Base-by-base conservation (phyloP, 2,797 vertebrate species). In the Mareca strepera region DNA sequence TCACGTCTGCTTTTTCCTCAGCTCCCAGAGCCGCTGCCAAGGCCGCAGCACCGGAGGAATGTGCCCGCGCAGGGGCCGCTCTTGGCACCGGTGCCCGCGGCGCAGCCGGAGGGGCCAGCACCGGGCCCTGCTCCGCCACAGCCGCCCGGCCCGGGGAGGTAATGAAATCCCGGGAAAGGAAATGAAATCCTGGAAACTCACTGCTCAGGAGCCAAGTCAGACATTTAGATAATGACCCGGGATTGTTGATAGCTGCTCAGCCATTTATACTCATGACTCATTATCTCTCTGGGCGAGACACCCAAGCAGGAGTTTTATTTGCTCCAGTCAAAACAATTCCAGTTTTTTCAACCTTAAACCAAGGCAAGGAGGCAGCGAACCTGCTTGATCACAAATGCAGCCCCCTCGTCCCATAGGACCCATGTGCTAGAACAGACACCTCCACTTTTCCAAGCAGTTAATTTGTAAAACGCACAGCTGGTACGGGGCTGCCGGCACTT, bases 191-290 rank as follows among this genome's bases (percentile, higher is more conserved):
- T 94, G 87, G 79, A 84, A 94, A 73, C 83, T 83, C 58, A 2
- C 73, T 37, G 82, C 83, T 90, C 64, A 53, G 80, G 44, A 96
- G 91, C 93, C 96, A 95, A 94, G 88, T 67, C 83, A 94, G 96
- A 92, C 78, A 92, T 70, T 78, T 93, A 94, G 94, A 92, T 97
- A 96, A 97, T 96, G 94, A 96, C 82, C 77, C 28, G 74, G 82
- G 58, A 94, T 94, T 92, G 95, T 77, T 64, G 85, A 76, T 92
- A 86, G 90, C 87, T 95, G 86, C 92, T 95, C 86, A 94, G 92
- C 73, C 94, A 89, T 90, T 48, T 90, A 68, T 35, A 91, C 94
- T 76, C 88, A 97, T 96, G 95, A 97, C 89, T 97, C 95, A 95
- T 96, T 94, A 94, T 41, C 69, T 89, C 91, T 73, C 91, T 13